Percentiles rank a stretch among this genome's conserved stretches.
Conservation (phyloP, 2,797 vertebrate species). For the Liasis olivaceus region DNA sequence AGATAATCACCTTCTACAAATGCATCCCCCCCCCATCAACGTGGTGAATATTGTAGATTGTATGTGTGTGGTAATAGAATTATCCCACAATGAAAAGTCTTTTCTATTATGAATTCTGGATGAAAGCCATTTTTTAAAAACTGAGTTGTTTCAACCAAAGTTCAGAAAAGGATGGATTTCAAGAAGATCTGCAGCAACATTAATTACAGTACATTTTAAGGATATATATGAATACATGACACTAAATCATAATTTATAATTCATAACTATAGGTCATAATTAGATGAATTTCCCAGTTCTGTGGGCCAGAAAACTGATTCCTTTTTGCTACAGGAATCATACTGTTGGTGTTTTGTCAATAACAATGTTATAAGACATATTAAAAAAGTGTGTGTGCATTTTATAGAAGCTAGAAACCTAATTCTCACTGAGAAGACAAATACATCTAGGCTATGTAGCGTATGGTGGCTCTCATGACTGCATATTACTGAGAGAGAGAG, state of each 20-base stretch:
- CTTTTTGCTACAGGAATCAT: background rate
- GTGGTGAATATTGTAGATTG: background rate
- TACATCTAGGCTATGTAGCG: background rate
- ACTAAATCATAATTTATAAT: conserved; percentile 36
- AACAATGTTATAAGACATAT: background rate
- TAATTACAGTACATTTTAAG: conserved; percentile 36
- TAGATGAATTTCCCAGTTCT: conserved; percentile 25
- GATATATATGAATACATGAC: conserved; percentile 30
- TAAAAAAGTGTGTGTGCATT: background rate
- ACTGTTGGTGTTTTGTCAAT: background rate
- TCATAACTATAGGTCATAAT: conserved; percentile 27
- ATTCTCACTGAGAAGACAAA: background rate
- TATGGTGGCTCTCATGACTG: background rate
- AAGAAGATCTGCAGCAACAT: conserved; percentile 2
- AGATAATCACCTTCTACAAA: background rate
- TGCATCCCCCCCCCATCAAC: background rate
- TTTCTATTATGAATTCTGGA: conserved; percentile 22
- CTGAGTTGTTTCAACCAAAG: conserved; percentile 31
- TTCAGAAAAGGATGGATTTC: conserved; percentile 26
- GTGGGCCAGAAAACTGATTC: conserved; percentile 22
- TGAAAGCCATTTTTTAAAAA: conserved; percentile 31
- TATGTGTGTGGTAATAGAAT: background rate
- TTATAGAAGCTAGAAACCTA: background rate
- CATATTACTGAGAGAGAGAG: background rate
- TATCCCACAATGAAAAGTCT: background rate